Percentiles rank a stretch among this genome's conserved stretches.
These are phyloP conservation scores for Lophochroa leadbeateri DNA, from an alignment of 2,113 vertebrate genomes.

Conservation along the genomic window DNA sequence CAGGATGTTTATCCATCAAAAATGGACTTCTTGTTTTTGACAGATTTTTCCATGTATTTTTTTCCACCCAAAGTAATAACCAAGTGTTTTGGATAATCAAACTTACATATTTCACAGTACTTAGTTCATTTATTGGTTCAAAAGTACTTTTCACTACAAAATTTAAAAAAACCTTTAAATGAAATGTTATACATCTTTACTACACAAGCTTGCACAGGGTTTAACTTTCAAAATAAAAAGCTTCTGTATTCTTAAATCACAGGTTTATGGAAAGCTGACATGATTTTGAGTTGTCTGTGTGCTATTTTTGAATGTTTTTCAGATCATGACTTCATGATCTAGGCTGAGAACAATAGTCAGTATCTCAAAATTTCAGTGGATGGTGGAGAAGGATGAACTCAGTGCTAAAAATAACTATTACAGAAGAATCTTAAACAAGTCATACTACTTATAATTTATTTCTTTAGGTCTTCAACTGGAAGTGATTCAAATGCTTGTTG, in stretches of 20 bases:
- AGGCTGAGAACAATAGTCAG: not conserved
- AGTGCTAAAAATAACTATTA: not conserved
- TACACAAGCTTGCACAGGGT: not conserved
- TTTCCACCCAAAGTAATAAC: not conserved
- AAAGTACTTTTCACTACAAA: not conserved
- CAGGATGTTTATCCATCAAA: not conserved
- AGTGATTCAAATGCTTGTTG: not conserved
- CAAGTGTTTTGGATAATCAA: not conserved
- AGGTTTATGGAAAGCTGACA: not conserved
- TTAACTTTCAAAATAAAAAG: not conserved
- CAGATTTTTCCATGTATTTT: not conserved
- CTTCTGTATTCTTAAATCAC: not conserved
- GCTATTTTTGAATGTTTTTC: not conserved
- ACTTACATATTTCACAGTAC: accelerated
- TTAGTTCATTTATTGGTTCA: not conserved
- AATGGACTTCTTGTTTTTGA: not conserved
- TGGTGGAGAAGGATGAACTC: not conserved
- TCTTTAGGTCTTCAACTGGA: not conserved
- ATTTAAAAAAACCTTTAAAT: not conserved
- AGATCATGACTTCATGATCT: not conserved
- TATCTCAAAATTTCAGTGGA: not conserved
- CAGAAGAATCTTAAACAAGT: not conserved
- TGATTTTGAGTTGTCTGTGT: not conserved
- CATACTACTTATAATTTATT: not conserved
- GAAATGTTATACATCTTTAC: not conserved